These are phyloP conservation scores for Aurelia sp. DNA, from an alignment of 30 jellyfish, hydroid and myxozoan species.

Conservation along the genomic window DNA sequence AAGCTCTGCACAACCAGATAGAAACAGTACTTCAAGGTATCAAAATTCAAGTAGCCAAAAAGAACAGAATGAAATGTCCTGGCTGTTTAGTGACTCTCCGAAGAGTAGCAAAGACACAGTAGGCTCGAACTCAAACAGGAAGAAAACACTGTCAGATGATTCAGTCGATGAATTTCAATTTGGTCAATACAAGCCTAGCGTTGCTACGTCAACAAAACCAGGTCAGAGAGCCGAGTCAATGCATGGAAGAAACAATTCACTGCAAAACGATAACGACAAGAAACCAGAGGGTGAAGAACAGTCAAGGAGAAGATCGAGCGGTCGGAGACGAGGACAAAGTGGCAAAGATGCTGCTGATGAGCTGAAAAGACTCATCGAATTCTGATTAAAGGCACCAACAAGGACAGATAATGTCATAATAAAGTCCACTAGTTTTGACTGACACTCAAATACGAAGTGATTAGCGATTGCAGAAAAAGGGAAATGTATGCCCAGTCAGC, in stretches of 20 bases:
- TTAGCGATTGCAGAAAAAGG: no score
- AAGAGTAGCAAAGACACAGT: background rate
- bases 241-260: no score
- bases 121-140: background rate
- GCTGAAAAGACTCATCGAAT: background rate
- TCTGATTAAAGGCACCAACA: background rate
- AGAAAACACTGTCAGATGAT: background rate
- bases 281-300: no score
- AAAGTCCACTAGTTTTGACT: no score
- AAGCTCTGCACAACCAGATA: background rate
- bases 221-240: background rate
- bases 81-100: background rate
- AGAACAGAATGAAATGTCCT: background rate
- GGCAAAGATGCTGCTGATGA: conserved; percentile 1
- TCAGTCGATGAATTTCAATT: background rate
- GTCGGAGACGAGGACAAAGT: background rate
- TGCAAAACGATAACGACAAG: no score
- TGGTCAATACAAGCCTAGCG: background rate
- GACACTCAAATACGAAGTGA: no score
- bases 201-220: background rate
- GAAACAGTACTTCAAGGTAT: background rate
- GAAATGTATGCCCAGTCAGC: no score
- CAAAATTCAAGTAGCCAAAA: background rate
- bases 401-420: no score
- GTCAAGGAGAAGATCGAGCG: background rate